Evolutionary conservation across 2,888 invertebrate genomes (phyloP).

Genomic region (Formica aserva): DNA sequence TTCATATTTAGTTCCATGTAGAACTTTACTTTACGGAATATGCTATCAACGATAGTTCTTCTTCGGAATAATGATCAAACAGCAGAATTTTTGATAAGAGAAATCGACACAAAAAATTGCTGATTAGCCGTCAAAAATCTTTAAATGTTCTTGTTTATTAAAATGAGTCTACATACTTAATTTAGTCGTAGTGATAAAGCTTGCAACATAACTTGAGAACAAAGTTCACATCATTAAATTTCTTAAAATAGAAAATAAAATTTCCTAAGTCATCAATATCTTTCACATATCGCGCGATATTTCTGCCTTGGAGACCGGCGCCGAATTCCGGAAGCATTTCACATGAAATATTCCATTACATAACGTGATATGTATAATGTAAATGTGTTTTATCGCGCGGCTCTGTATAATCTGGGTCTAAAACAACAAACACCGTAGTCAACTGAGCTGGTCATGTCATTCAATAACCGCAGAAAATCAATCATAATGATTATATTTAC

Average conservation of each 20-base stretch:
- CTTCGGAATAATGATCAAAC: neutral
- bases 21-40: neutral
- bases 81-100: neutral
- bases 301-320: neutral
- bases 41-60: neutral
- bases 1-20: neutral
- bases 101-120: neutral
- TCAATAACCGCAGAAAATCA: constrained; percentile 62
- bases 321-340: constrained; percentile 32
- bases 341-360: constrained; percentile 54
- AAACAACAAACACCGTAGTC: constrained; percentile 53
- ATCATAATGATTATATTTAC: constrained; percentile 48
- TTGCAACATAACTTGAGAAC: neutral
- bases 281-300: constrained; percentile 34
- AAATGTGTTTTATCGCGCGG: constrained; percentile 51
- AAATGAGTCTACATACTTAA: neutral
- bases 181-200: neutral
- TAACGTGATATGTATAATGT: constrained; percentile 10
- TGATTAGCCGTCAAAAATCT: neutral
- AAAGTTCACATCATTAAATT: neutral
- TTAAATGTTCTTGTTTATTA: neutral
- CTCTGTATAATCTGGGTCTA: constrained; percentile 53
- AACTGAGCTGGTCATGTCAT: constrained; percentile 8
- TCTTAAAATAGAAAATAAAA: neutral
- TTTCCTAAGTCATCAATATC: neutral